Base-by-base conservation (phyloP, 2,888 invertebrate species). In the Baronia brevicornis region DNA sequence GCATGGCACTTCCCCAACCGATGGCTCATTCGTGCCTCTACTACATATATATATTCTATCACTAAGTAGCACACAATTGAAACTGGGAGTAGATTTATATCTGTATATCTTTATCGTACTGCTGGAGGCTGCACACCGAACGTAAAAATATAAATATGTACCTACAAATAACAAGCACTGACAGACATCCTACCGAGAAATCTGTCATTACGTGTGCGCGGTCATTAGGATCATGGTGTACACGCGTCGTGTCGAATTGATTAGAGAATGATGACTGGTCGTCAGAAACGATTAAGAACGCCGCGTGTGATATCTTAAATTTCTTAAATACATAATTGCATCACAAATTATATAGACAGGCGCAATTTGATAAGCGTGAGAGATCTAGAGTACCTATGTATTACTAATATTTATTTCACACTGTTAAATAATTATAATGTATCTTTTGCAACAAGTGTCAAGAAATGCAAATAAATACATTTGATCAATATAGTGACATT, bases 251-350 rank as follows among this genome's bases (percentile, higher is more conserved):
- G 28, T 48, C 42, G 55, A 54, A 60, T 54, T 58, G 58, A 61
- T 58, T 54, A 54, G 54, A n/a, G n/a, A 5, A 22, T 57, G 66
- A 60, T 56, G 64, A 60, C 53, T 60, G 53, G 43, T 44, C 42
- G 63, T 58, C 67, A 50, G 41, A 44, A 42, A 40, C 46, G 46
- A 67, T 68, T 66, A 59, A 51, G 58, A 51, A 48, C 53, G 41
- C 41, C 35, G 38, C 35, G 42, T 54, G 41, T 54, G 54, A 61
- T 58, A 45, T 39, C 43, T 46, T 47, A 49, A 51, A 59, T 67
- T 64, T 59, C 58, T 58, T 46, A 60, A 60, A 58, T 49, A 48
- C 43, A 36, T 54, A 58, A 58, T 67, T 66, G 48, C 62, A 42
- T 54, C 57, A 67, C 38, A 44, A 41, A 35, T 30, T 39, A 34